Base-by-base conservation (phyloP, 2,797 vertebrate genomes). In the Falco columbarius region DNA sequence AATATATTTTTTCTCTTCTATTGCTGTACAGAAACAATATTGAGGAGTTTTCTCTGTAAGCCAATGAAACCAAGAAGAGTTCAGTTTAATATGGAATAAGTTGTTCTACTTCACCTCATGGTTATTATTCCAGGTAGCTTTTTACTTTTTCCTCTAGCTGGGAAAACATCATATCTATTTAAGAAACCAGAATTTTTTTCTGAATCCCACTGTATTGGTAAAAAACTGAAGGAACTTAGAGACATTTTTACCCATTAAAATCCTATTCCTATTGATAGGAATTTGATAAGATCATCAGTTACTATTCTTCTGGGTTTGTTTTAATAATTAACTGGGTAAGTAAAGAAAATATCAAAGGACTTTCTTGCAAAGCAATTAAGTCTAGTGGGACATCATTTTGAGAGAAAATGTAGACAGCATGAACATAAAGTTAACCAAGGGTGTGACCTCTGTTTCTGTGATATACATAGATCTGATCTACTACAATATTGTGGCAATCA, bases 251-350 rank as follows among this genome's bases (percentile, higher is more conserved):
- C 19, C 23, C 29, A 40, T 59, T 56, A 68, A 81, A 91, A 80
- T 90, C 42, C 34, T 87, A 51, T 74, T 95, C n/a, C 36, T 74
- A 68, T 32, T 61, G 30, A 90, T 47, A 83, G 82, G 34, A 88
- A 81, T 87, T 93, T 17, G 3, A 68, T 81, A 67, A 85, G 6
- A 56, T 3, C 15, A 21, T 40, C 68, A 74, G 58, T 83, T 93
- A 94, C 75, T 59, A 63, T 67, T 90, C 20, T 52, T 67, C 23
- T 79, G 52, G 15, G 34, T 73, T 90, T 81, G 38, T 79, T 90
- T 91, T 90, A 94, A 79, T 85, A 36, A 72, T 92, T 92, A 88
- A 95, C 59, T 74, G 84, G n/a, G 54, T 61, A 24, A 89, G 24
- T 75, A 73, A 93, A 82, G 67, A 86, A 82, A 89, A 86, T 54